Evolutionary conservation across 1,140 invertebrate species (phyloP), one percentile per base, ranked within the genome.

Genomic region (Solen grandis): DNA sequence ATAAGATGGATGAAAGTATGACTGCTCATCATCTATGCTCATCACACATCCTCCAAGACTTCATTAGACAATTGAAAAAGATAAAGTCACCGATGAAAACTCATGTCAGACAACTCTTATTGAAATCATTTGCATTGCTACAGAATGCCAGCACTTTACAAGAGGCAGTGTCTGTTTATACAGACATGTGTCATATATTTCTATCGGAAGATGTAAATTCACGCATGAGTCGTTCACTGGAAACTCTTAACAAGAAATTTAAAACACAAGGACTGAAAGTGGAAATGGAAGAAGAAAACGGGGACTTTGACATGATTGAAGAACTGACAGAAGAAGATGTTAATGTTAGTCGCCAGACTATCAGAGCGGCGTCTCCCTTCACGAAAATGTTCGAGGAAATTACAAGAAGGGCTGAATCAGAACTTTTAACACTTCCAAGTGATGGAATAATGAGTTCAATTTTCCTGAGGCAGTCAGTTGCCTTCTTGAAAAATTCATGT

Each of bases 291-390:
- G n/a, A 29, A 19, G 59, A 62, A n/a, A 27, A 19, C 14, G 22
- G 35, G 5, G 59, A 62, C 13, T 5, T 5, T n/a, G 35, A 29
- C 8, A 33, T 5, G 8, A 14, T 10, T 14, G 59, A 62, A 31
- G 59, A 62, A 29, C 3, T 62, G 35, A 13, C 13, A 33, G 5
- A 14, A n/a, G n/a, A n/a, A n/a, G n/a, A n/a, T n/a, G 5, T 5
- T 29, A 8, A 27, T 33, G 8, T 8, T 25, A 4, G 19, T 10
- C 19, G 5, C 59, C 22, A 33, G 35, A 65, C 62, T 14, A 65
- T 65, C 5, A 65, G 62, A n/a, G 31, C 35, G 31, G n/a, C 1
- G 14, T 65, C 62, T n/a, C 62, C 62, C 14, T 65, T 65, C 27
- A 36, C 62, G 35, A 1, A 3, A 65, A 5, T 65, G 10, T 65